Evolutionary conservation across 2,888 invertebrate species (phyloP), one percentile per base, ranked within the genome.

Genomic region (Diogma glabrata): DNA sequence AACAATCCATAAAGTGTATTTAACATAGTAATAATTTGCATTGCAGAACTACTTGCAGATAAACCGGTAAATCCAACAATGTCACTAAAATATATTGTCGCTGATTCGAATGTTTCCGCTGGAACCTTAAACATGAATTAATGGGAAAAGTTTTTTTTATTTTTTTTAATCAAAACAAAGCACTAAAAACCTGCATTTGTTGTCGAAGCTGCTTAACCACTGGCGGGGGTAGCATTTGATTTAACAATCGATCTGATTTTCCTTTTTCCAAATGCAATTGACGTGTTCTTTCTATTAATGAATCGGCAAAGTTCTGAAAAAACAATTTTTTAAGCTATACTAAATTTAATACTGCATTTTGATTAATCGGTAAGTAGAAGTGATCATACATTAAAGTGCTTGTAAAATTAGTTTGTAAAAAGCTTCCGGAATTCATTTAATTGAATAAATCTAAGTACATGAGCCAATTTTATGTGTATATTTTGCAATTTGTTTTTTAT

Each of bases 1-100:
- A 85, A 85, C 51, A 82, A 73, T 53, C 78, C 79, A 69, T 84
- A 85, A n/a, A 85, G 69, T 63, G 80, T 79, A 61, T 85, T 85
- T 54, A 85, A 73, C 74, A 85, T 77, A 56, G 74, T 74, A 50
- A 77, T 76, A 52, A 77, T 73, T 64, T 82, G 76, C 76, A 81
- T 77, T 0, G 81, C 81, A 1, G 80, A 77, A 59, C 79, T 79
- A 51, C 64, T 69, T 1, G 80, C 77, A 0, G 81, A 78, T 53
- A 82, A 74, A 46, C 69, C 70, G 3, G 82, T 83, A 62, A 83
- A 83, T 3, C 82, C 82, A 23, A 82, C 81, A 54, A 83, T 81
- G 56, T 82, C 82, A 53, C 81, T 80, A 67, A 83, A 83, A 71
- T 79, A 83, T 53, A 83, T 80, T 2, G 82, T 82, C 46, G 81